Evolutionary conservation across 2,113 vertebrate genomes (phyloP), one percentile per base, ranked within the genome.

Genomic region (Tetrao urogallus): DNA sequence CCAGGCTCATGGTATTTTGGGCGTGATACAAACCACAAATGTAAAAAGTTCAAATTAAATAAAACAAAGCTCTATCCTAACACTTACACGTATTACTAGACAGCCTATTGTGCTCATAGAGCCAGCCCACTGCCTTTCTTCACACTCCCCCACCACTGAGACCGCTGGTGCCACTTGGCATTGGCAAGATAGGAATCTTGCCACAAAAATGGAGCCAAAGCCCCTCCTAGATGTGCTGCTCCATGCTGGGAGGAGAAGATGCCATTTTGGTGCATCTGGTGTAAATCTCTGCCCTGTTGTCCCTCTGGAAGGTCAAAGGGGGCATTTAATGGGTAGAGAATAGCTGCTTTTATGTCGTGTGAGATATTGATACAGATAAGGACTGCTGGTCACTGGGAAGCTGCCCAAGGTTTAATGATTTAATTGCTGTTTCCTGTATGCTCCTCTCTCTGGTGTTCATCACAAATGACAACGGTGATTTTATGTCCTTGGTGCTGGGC

Each of bases 361-460:
- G 71, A 90, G 90, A 48, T 96, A 95, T 89, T 93, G 89, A 84
- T 92, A 38, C n/a, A 34, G 42, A 82, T 72, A 76, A 94, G 63
- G 81, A 75, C 94, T 91, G 84, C 89, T 3, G 58, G 89, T 57
- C 48, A 5, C 83, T 87, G 95, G 92, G 86, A 95, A 92, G 81
- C 81, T 89, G 81, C 94, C 94, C 89, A 95, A 93, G 89, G 57
- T 90, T 94, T 89, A 94, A 95, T 89, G 86, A 67, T 82, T 89
- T 93, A 94, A 94, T 95, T 96, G 90, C 86, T 48, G 70, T 87
- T 96, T 96, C 94, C 94, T 95, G 92, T 89, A 90, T 3, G 38
- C 80, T 91, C 85, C 56, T 18, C 60, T 92, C 85, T 85, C 94
- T 92, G 93, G 52, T 94, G 94, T 93, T 94, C 94, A 89, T 96